Percentiles rank a stretch among this genome's conserved stretches.
Evolutionary conservation across 2,797 vertebrate genomes (phyloP).

Genomic region (Dipus sagitta): DNA sequence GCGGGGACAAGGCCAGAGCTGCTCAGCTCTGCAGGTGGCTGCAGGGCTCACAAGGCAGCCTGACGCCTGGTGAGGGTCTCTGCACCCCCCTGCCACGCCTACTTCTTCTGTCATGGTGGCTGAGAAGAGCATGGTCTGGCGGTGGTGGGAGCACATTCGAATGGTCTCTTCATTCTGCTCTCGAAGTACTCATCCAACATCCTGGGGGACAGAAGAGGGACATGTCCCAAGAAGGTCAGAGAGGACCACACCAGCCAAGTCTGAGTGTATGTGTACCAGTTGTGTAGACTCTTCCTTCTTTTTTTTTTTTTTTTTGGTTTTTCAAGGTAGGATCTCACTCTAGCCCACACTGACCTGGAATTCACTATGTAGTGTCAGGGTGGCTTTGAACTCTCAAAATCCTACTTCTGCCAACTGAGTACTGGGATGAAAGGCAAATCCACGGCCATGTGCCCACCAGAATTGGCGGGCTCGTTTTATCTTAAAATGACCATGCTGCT

Average conservation of each 20-base stretch:
- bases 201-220: slow-evolving; percentile 82
- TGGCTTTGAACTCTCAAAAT: too few species aligned
- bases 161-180: slow-evolving; percentile 99
- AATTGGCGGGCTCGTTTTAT: too few species aligned
- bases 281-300: background rate
- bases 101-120: slow-evolving; percentile 99
- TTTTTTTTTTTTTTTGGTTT: too few species aligned
- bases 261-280: too few species aligned
- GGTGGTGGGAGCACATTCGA: slow-evolving; percentile 94
- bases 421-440: too few species aligned
- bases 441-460: too few species aligned
- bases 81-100: background rate
- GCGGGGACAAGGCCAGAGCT: slow-evolving; percentile 5
- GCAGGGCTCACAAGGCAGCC: background rate
- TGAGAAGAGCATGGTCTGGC: slow-evolving; percentile 98
- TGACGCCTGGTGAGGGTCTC: background rate
- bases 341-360: too few species aligned
- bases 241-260: background rate
- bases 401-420: too few species aligned
- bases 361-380: too few species aligned
- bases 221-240: background rate
- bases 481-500: background rate
- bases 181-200: slow-evolving; percentile 99
- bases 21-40: background rate
- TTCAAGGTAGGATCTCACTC: too few species aligned